These are phyloP conservation scores for Epicauta chinensis DNA, from an alignment of 1,140 invertebrate species.

Conservation along the genomic window DNA sequence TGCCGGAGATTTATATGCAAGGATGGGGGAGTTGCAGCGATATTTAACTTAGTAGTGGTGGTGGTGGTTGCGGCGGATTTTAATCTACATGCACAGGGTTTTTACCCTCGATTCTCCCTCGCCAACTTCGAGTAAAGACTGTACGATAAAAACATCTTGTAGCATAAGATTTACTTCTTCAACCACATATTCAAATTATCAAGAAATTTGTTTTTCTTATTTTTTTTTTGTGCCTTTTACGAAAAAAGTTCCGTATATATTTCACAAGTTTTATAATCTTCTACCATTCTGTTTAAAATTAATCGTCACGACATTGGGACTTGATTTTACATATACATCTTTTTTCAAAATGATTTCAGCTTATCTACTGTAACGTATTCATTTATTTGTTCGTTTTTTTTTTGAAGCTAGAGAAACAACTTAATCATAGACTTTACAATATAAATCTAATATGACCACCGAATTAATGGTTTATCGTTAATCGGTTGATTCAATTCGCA, in stretches of 20 bases:
- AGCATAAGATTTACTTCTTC: slow-evolving; percentile 42
- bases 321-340: too few species aligned
- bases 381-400: too few species aligned
- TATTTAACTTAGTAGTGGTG: slow-evolving; percentile 36
- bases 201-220: slow-evolving; percentile 44
- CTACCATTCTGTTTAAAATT: too few species aligned
- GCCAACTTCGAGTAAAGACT: slow-evolving; percentile 38
- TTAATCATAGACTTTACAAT: not conserved
- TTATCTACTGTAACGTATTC: too few species aligned
- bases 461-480: slow-evolving; percentile 26
- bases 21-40: slow-evolving; percentile 31
- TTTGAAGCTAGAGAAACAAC: not conserved
- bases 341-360: too few species aligned
- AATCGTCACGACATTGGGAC: too few species aligned
- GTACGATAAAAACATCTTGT: slow-evolving; percentile 44
- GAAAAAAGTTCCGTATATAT: too few species aligned
- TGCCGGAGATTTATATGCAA: slow-evolving; percentile 41
- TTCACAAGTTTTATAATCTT: too few species aligned
- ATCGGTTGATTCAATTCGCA: slow-evolving; percentile 34
- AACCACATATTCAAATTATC: slow-evolving; percentile 44
- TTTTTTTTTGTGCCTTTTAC: slow-evolving; percentile 7
- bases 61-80: slow-evolving; percentile 37
- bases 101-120: slow-evolving; percentile 35
- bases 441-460: not conserved
- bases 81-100: slow-evolving; percentile 43